Percentiles rank a stretch among this genome's conserved stretches.
phyloP scores from a whole-genome alignment of 2,888 invertebrate genomes.

The Epinotia ramella region DNA sequence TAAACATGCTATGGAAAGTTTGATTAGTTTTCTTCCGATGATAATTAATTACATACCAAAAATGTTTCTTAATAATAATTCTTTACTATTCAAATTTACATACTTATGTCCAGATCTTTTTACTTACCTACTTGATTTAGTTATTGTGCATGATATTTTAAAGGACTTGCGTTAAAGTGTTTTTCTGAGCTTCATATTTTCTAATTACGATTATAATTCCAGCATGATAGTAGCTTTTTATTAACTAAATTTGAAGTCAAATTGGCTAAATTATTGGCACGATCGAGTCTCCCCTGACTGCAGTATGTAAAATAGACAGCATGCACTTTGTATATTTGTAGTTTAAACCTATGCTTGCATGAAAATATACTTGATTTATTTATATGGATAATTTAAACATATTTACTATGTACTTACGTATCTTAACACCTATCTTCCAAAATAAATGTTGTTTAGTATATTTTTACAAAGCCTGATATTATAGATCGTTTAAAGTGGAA shows the following conservation, averaged over 20 bases:
- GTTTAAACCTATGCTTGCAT: conserved; percentile 75
- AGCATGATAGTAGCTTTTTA: conserved; percentile 66
- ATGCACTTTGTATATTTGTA: conserved; percentile 77
- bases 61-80: neutral
- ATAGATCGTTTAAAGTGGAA: conserved; percentile 63
- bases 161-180: conserved; percentile 21
- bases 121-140: neutral
- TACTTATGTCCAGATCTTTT: neutral
- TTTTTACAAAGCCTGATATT: conserved; percentile 62
- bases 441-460: conserved; percentile 82
- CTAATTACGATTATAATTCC: conserved; percentile 51
- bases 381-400: conserved; percentile 62
- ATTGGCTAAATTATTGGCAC: conserved; percentile 63
- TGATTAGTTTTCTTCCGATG: neutral
- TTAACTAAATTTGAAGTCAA: conserved; percentile 51
- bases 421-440: conserved; percentile 80
- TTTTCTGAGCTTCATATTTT: conserved; percentile 55
- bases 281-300: conserved; percentile 55
- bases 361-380: conserved; percentile 71
- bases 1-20: neutral
- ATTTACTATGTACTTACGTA: conserved; percentile 57
- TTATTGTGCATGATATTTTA: conserved; percentile 37
- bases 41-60: neutral
- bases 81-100: neutral
- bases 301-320: conserved; percentile 58